Percentiles rank a stretch among this genome's conserved stretches.
phyloP scores from a whole-genome alignment of 2,113 vertebrate genomes.

The Nothobranchius furzeri region DNA sequence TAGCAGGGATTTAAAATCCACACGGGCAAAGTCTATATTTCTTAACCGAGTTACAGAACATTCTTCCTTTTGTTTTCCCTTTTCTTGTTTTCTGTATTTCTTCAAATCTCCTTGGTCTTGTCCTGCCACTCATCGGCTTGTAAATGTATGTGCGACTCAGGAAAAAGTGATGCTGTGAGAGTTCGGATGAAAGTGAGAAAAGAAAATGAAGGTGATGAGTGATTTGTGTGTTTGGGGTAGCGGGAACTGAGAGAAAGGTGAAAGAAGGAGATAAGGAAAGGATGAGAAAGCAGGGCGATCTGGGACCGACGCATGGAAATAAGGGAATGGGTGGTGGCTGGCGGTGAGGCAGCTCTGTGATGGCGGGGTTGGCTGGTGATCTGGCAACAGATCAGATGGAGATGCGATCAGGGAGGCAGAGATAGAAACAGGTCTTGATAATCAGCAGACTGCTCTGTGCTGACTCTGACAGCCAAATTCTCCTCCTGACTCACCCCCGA shows the following conservation, averaged over 20 bases:
- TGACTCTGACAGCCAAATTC: constrained; percentile 61
- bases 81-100: constrained; percentile 13
- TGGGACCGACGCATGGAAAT: constrained; percentile 60
- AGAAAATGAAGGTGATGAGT: constrained; percentile 47
- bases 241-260: constrained; percentile 66
- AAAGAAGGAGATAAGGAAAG: constrained; percentile 70
- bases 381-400: constrained; percentile 75
- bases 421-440: constrained; percentile 66
- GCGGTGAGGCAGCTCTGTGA: constrained; percentile 36
- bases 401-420: constrained; percentile 69
- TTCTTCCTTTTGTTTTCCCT: constrained; percentile 7
- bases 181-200: constrained; percentile 50
- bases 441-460: constrained; percentile 65
- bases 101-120: constrained; percentile 31
- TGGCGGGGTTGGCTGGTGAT: constrained; percentile 49
- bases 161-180: constrained; percentile 34
- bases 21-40: not conserved
- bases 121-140: constrained; percentile 44
- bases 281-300: constrained; percentile 69
- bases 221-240: constrained; percentile 58
- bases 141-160: constrained; percentile 26
- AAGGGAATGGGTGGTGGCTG: constrained; percentile 46
- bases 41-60: not conserved
- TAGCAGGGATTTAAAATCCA: not conserved
- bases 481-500: constrained; percentile 50